Percentiles rank a stretch among this genome's conserved stretches.
phyloP scores from a whole-genome alignment of 2,888 invertebrate genomes.

The Drosophila neotestacea region DNA sequence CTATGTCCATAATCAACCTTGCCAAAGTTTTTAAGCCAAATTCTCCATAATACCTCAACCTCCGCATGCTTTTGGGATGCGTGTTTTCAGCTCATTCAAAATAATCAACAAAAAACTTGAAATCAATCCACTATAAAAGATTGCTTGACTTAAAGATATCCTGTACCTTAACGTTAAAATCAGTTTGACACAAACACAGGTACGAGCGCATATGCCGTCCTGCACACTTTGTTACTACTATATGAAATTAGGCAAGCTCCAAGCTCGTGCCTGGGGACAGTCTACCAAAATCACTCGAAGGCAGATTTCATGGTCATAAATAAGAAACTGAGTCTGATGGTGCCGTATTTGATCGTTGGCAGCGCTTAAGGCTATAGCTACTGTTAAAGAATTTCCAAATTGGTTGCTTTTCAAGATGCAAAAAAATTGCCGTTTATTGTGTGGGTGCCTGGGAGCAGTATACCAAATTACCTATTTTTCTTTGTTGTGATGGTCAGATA shows the following conservation, averaged over 20 bases:
- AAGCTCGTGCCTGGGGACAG: constrained; percentile 59
- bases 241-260: constrained; percentile 25
- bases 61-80: constrained; percentile 31
- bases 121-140: neutral
- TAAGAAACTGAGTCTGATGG: constrained; percentile 33
- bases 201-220: neutral
- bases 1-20: neutral
- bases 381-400: constrained; percentile 61
- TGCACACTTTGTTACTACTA: constrained; percentile 11
- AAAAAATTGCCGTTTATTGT: constrained; percentile 57
- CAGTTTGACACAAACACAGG: neutral
- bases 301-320: constrained; percentile 83
- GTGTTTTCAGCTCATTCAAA: constrained; percentile 44
- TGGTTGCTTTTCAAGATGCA: constrained; percentile 31
- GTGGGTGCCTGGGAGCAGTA: constrained; percentile 69
- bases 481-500: constrained; percentile 19
- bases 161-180: neutral
- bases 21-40: constrained; percentile 2
- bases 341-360: constrained; percentile 24
- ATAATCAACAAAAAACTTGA: constrained; percentile 4
- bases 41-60: constrained; percentile 3
- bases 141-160: neutral
- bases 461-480: constrained; percentile 48
- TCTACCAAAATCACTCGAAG: constrained; percentile 68
- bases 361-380: constrained; percentile 30